Percentiles rank a stretch among this genome's conserved stretches.
Evolutionary conservation across 1,140 invertebrate species (phyloP).

Genomic region (Macrotrachela quadricornifera): DNA sequence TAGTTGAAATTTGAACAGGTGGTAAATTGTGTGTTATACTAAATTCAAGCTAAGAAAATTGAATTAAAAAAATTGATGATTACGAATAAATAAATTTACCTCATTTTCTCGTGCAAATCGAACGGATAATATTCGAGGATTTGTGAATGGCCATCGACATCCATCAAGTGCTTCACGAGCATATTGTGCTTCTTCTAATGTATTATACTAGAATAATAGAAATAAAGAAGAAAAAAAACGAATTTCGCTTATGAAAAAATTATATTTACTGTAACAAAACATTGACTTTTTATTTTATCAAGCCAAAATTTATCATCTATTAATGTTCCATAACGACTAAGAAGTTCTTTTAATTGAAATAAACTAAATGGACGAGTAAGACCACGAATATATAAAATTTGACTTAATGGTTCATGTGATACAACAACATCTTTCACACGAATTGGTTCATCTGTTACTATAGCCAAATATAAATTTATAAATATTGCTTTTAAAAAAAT

Average conservation of each 20-base stretch:
- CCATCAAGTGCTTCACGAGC: conserved; percentile 75
- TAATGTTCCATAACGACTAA: conserved; percentile 67
- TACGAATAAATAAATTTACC: neutral
- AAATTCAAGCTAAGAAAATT: neutral
- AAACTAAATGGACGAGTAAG: conserved; percentile 79
- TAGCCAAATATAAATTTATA: too few species aligned
- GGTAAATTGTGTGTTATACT: neutral
- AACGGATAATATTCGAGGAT: conserved; percentile 74
- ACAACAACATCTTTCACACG: too few species aligned
- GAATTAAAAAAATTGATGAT: neutral
- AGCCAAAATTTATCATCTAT: conserved; percentile 44
- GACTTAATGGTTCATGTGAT: neutral
- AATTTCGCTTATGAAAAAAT: too few species aligned
- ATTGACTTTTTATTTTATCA: conserved; percentile 87
- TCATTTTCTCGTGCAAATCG: conserved; percentile 64
- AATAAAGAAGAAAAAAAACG: conserved; percentile 45
- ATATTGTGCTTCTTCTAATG: conserved; percentile 54
- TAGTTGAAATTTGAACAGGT: neutral
- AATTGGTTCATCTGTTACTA: too few species aligned
- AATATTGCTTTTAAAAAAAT: too few species aligned
- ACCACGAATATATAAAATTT: conserved; percentile 63
- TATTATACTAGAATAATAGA: conserved; percentile 61
- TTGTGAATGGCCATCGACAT: conserved; percentile 74
- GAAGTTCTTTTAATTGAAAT: conserved; percentile 64
- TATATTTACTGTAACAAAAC: conserved; percentile 79